Base-by-base conservation (phyloP, 1,140 invertebrate genomes). In the Mya arenaria region DNA sequence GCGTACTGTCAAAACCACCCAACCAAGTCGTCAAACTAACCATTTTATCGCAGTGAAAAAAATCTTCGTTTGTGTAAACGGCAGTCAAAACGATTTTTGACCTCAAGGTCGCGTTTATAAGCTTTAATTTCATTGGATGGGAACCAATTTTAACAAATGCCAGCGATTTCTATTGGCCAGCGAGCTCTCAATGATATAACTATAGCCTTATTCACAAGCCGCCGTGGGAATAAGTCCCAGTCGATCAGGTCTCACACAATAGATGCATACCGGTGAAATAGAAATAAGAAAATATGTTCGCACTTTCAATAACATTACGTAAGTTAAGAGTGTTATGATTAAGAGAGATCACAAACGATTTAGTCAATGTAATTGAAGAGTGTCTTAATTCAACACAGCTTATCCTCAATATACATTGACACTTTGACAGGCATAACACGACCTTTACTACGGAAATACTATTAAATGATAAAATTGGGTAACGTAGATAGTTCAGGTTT, bases 21-120 rank as follows among this genome's bases (percentile, higher is more conserved):
- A 58, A 75, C 73, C 73, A 32, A n/a, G 41, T 41, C 73, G 73
- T 44, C 39, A 48, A 63, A 75, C 39, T 58, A 15, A 63, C 60
- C 44, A 75, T 65, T 65, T 75, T 75, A 75, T 75, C 73, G n/a
- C 39, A 32, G 73, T 63, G 41, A 62, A 75, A 75, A 62, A 62
- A 30, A 56, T 41, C 37, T 39, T 63, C 62, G 19, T 30, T 65
- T 65, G 62, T 74, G 72, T 75, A 58, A 48, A 75, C 60, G 58
- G 62, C 30, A 17, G 23, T 15, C 41, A 75, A 63, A 62, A n/a
- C n/a, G n/a, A n/a, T n/a, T n/a, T 25, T 74, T 60, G 73, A 75
- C 73, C 73, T 75, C 37, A 32, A 52, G 73, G 73, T 75, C 39
- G 63, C 25, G 37, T 63, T 65, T 41, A 41, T 48, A 41, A 75